A percentile compares a stretch with the other conserved stretches of the same genome.
Conservation (phyloP, 2,113 vertebrate species). For the Marmota monax region DNA sequence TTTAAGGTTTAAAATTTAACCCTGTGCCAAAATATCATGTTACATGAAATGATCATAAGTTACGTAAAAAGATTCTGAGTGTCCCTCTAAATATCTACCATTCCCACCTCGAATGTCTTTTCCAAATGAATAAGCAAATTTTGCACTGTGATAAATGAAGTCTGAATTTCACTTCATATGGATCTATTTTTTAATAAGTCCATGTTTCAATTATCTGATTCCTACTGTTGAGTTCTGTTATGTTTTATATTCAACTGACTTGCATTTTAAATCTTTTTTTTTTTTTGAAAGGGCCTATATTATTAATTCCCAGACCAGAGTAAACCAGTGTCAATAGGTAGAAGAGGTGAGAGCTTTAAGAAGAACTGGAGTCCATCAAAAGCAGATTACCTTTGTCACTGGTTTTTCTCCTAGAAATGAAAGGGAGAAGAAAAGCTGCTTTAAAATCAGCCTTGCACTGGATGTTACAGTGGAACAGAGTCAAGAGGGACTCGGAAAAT, state of each 20-base stretch:
- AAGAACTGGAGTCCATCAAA: neutral
- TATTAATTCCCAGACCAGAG: neutral
- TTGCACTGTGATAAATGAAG: neutral
- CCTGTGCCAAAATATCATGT: neutral
- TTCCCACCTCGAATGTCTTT: neutral
- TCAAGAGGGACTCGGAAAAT: neutral
- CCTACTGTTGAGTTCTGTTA: neutral
- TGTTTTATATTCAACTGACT: neutral
- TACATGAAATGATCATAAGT: neutral
- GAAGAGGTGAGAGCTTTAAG: neutral
- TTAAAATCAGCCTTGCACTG: neutral
- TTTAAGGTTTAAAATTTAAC: neutral
- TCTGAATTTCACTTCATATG: neutral
- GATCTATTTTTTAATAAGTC: neutral
- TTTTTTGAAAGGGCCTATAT: neutral
- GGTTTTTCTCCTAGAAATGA: neutral
- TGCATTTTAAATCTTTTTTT: neutral
- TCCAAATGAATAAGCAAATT: neutral
- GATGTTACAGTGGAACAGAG: neutral
- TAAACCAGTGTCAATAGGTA: neutral
- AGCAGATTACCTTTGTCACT: neutral
- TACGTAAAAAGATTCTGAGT: neutral
- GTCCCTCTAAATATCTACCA: neutral
- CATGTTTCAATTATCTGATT: neutral
- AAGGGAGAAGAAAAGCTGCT: neutral